These are phyloP conservation scores for Lacerta bilineata DNA, from an alignment of 2,797 vertebrate genomes.

Conservation along the genomic window DNA sequence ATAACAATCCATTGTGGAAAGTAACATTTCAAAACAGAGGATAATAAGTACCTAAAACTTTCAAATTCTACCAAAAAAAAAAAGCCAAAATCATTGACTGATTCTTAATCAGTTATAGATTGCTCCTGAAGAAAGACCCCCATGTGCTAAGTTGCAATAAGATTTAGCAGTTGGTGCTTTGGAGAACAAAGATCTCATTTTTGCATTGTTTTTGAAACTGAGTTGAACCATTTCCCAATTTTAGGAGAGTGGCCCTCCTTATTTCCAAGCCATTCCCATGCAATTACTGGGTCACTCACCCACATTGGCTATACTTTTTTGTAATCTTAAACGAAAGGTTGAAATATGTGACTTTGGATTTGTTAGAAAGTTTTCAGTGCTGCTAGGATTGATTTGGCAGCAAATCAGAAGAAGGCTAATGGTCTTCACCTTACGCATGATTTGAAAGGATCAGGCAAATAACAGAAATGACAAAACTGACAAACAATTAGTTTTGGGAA, in stretches of 20 bases:
- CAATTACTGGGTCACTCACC: background rate
- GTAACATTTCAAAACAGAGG: too few species aligned
- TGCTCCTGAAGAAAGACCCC: background rate
- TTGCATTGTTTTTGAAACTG: background rate
- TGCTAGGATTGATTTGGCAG: conserved; percentile 5
- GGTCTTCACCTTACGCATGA: background rate
- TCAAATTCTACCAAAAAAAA: too few species aligned
- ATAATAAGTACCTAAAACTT: too few species aligned
- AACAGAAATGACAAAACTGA: background rate
- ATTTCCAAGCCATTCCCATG: background rate
- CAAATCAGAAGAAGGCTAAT: background rate
- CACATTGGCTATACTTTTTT: background rate
- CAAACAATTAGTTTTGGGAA: background rate
- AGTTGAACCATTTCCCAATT: background rate
- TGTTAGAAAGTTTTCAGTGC: background rate
- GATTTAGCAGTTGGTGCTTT: background rate
- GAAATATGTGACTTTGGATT: conserved; percentile 19
- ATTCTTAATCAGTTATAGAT: background rate
- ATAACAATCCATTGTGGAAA: too few species aligned
- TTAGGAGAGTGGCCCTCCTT: too few species aligned
- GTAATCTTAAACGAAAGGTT: conserved; percentile 2
- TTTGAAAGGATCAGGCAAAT: background rate
- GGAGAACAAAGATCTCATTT: background rate
- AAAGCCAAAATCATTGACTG: too few species aligned
- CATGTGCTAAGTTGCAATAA: background rate